Evolutionary conservation across 2,888 invertebrate genomes (phyloP), one percentile per base, ranked within the genome.

Genomic region (Zele albiditarsus): DNA sequence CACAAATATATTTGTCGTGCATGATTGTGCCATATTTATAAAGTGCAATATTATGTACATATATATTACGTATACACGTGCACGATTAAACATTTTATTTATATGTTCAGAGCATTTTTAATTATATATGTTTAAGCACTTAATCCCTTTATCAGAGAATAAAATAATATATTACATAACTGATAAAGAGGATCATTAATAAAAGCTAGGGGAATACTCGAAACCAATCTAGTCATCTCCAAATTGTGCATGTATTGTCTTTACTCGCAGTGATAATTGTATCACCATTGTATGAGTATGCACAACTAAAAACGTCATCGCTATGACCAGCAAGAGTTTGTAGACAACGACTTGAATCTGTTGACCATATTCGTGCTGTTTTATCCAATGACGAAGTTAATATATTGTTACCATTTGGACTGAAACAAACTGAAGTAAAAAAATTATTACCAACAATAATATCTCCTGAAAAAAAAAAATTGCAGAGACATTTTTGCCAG

Each of bases 291-390:
- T 96, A 95, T 46, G 94, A 95, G 87, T 93, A 96, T 1, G 94
- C 94, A 82, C 95, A 95, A n/a, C 94, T 94, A 89, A 96, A 95
- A 60, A 96, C 94, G 86, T 96, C 95, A 8, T 94, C 94, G 23
- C 92, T 92, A 82, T 96, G 96, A 0, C 95, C 95, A 12, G 93
- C 92, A 4, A 96, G 90, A 14, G 94, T 92, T 90, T 96, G 95
- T 33, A 92, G 91, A 81, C 94, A 95, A 78, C 91, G 70, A 0
- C 95, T 94, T 6, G 92, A 92, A 58, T 90, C 91, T 0, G 92
- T 89, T 82, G 94, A 93, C 95, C 96, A 96, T 5, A 96, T 87
- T 42, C 95, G 91, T 0, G 95, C 94, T 12, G 94, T 94, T 77
- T 93, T 92, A 86, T 96, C 96, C 4, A 93, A 92, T 3, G 95